Evolutionary conservation across 2,888 invertebrate species (phyloP).

Genomic region (Drosophila borborema): DNA sequence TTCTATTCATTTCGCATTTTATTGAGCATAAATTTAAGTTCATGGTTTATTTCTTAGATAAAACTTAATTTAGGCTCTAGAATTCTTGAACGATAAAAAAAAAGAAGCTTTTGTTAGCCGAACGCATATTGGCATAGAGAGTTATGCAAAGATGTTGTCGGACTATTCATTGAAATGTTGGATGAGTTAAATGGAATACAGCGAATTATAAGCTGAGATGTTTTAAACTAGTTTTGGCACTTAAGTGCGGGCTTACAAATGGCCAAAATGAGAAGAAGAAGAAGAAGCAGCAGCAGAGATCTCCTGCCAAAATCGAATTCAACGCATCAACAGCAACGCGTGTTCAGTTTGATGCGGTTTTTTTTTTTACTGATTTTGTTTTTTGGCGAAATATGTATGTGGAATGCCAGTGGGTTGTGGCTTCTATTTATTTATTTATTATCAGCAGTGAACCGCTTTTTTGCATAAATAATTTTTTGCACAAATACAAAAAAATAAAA

Average conservation of each 20-base stretch:
- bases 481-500: slow-evolving; percentile 20
- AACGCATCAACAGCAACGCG: slow-evolving; percentile 15
- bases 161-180: slow-evolving; percentile 9
- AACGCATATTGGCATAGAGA: slow-evolving; percentile 4
- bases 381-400: slow-evolving; percentile 39
- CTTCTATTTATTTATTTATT: slow-evolving; percentile 51
- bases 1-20: not conserved
- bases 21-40: slow-evolving; percentile 2
- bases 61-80: slow-evolving; percentile 2
- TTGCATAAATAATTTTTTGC: slow-evolving; percentile 61
- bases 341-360: slow-evolving; percentile 31
- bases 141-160: slow-evolving; percentile 6
- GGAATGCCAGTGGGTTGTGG: slow-evolving; percentile 30
- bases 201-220: slow-evolving; percentile 19
- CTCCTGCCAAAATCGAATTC: slow-evolving; percentile 23
- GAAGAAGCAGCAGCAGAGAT: not conserved
- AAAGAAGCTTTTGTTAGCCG: not conserved
- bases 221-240: slow-evolving; percentile 60
- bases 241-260: slow-evolving; percentile 37
- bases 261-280: not conserved
- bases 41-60: not conserved
- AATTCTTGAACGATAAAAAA: slow-evolving; percentile 5
- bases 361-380: not conserved
- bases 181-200: slow-evolving; percentile 24
- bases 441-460: slow-evolving; percentile 59